Evolutionary conservation across 2,888 invertebrate species (phyloP).

Genomic region (Smittia aterrima): DNA sequence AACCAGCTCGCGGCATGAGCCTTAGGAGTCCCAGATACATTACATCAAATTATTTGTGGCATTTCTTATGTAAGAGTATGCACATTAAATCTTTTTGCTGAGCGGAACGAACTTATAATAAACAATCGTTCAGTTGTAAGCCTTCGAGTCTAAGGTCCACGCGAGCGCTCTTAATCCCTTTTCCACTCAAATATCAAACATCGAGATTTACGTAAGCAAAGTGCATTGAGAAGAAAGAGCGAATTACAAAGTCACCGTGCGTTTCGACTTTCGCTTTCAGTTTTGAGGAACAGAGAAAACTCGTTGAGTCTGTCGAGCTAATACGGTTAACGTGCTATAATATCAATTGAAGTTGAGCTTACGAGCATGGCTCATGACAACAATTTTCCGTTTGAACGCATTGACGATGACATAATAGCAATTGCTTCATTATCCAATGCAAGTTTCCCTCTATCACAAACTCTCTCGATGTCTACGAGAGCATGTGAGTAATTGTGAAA

Average conservation of each 20-base stretch:
- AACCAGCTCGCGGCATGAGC: background rate
- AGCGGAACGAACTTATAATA: background rate
- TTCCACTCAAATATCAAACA: background rate
- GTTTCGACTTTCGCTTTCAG: background rate
- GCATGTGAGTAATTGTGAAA: too few species aligned
- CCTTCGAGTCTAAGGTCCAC: constrained; percentile 3
- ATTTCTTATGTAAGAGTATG: background rate
- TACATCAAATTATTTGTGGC: background rate
- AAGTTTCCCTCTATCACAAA: background rate
- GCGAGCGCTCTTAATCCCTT: background rate
- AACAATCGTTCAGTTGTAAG: background rate
- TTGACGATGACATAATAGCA: constrained; percentile 9
- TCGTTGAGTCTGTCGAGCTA: background rate
- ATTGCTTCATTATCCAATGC: background rate
- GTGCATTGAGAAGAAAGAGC: constrained; percentile 19
- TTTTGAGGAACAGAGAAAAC: background rate
- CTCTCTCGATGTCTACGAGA: too few species aligned
- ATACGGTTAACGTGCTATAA: constrained; percentile 8
- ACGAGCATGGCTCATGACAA: background rate
- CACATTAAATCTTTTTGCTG: background rate
- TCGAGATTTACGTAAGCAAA: constrained; percentile 12
- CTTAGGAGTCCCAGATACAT: background rate
- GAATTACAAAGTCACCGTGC: constrained; percentile 3
- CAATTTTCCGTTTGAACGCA: constrained; percentile 17
- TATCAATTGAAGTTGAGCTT: constrained; percentile 7